Conservation (phyloP, 2,888 invertebrate genomes). For the Pollenia angustigena region DNA sequence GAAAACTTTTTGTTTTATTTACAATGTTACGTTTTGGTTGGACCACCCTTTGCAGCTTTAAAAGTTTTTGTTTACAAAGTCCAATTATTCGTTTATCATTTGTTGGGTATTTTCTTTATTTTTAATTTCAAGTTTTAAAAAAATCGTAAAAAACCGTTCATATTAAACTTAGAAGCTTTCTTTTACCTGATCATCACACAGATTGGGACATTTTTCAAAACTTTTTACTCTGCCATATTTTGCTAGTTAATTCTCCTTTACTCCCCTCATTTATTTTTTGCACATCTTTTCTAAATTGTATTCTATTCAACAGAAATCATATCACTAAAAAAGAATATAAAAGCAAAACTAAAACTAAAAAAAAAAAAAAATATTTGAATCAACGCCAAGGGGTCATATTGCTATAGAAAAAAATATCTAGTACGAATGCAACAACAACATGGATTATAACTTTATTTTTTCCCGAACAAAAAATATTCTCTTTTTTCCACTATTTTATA, state of each 20-base stretch:
- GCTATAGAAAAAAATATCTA: conserved; percentile 15
- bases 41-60: no score
- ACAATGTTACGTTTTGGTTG: no score
- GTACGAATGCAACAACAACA: conserved; percentile 16
- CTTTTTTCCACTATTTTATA: conserved; percentile 54
- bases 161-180: background rate
- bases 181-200: background rate
- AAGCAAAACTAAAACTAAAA: conserved; percentile 23
- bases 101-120: background rate
- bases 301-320: conserved; percentile 54
- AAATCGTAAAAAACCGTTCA: no score
- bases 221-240: conserved; percentile 4
- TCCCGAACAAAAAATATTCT: conserved; percentile 30
- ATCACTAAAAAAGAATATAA: conserved; percentile 3
- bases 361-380: conserved; percentile 60
- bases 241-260: background rate
- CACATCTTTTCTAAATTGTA: conserved; percentile 45
- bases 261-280: background rate
- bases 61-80: no score
- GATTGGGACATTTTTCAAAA: background rate
- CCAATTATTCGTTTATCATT: no score
- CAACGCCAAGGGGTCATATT: conserved; percentile 68
- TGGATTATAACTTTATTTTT: conserved; percentile 56
- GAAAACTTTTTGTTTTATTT: no score
- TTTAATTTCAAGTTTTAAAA: no score